Base-by-base conservation (phyloP, 2,888 invertebrate species). In the Thereva unica region DNA sequence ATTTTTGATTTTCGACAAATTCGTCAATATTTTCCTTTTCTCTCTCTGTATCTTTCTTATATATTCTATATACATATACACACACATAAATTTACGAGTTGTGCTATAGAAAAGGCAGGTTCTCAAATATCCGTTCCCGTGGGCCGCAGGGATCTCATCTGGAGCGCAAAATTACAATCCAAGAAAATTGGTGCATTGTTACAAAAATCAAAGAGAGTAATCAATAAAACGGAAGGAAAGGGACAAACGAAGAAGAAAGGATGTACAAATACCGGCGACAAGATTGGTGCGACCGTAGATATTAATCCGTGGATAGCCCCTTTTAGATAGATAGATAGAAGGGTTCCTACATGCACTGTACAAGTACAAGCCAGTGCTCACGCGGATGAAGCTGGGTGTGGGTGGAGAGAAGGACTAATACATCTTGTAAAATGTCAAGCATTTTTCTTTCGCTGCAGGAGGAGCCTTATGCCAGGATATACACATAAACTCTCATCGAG, bases 1-100 rank as follows among this genome's bases (percentile, higher is more conserved):
- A 56, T 65, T 55, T 54, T 65, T 47, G 65, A 65, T 65, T 54
- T 65, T 49, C n/a, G 65, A 38, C 37, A 55, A 55, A 55, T 55
- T 55, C 63, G 49, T 45, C 63, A 63, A 52, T 40, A 63, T 52
- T 50, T 63, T 55, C 41, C 41, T 37, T 40, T 23, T 23, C 23
- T 23, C 23, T 23, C 23, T 23, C 23, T 23, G 23, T 23, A 23
- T 23, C 23, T 23, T 23, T 23, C 2, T 23, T 23, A 23, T 23
- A 23, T 2, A 23, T 23, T 23, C 49, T n/a, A 7, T n/a, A 9
- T 49, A 23, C 4, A 34, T 6, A 49, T 6, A 49, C n/a, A 23
- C 23, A 23, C 56, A 34, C 44, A 34, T 56, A 35, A 56, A 56
- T 56, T 56, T 56, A 56, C 44, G 56, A 44, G 44, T 42, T 56